Evolutionary conservation across 2,113 vertebrate species (phyloP), one percentile per base, ranked within the genome.

Genomic region (Ranitomeya variabilis): DNA sequence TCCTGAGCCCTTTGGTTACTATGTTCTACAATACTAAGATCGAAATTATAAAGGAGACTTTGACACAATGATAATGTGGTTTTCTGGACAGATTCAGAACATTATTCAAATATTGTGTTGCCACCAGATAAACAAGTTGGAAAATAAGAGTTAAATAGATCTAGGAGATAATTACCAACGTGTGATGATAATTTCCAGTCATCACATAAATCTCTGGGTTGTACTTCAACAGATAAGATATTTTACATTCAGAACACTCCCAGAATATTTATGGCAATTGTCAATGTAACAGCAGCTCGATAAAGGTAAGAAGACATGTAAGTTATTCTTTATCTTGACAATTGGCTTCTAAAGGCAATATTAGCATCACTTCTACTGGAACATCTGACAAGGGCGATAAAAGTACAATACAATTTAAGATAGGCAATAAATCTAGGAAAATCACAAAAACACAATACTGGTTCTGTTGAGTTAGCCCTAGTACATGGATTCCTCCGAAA

Each of bases 341-440:
- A 76, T 76, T 76, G 73, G 73, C 73, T 76, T 76, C 73, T 76
- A 76, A 76, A 76, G 73, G 73, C 73, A 76, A 76, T 76, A 76
- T 76, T 76, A 76, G 73, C 73, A 76, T 76, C 73, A 52, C 16
- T 76, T 76, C 73, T 76, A 21, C 73, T 3, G 73, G 45, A 76
- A 76, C 73, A 76, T 76, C 45, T 76, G 73, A 51, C 73, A 76
- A 52, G 73, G 73, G 52, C 45, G 45, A 76, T 76, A 76, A 76
- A 52, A 76, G 73, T 76, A 7, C 73, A 76, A 76, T 76, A 76
- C 37, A 76, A 76, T 76, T 76, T 76, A 76, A 45, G 8, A 52
- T 45, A 52, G 45, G 21, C 18, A 52, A 76, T 76, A 76, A 76
- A 76, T 76, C 73, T 21, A 16, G 73, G 8, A 76, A 21, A 76